Evolutionary conservation across 1,140 invertebrate species (phyloP).

Genomic region (Drosophila malerkotliana): DNA sequence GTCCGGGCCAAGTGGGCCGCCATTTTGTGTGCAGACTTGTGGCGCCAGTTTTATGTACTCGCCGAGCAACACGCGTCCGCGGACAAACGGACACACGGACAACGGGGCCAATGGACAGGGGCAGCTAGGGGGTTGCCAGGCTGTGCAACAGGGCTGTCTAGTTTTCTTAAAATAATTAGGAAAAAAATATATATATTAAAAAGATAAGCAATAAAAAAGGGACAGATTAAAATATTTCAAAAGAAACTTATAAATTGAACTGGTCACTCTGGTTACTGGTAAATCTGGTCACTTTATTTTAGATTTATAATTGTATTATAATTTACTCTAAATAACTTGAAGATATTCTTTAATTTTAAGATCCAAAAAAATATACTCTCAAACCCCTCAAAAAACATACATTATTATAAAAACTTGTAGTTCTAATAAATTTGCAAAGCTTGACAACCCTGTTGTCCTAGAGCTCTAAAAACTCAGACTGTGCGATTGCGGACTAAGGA

Average conservation of each 20-base stretch:
- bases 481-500: constrained; percentile 4
- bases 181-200: not conserved
- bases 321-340: no score
- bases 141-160: constrained; percentile 1
- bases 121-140: constrained; percentile 1
- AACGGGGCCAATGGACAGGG: constrained; percentile 24
- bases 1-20: constrained; percentile 69
- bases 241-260: no score
- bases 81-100: constrained; percentile 13
- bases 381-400: not conserved
- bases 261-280: no score
- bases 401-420: not conserved
- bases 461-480: constrained; percentile 14
- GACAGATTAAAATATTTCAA: no score
- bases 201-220: not conserved
- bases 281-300: no score
- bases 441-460: not conserved
- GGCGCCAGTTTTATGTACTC: constrained; percentile 80
- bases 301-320: no score
- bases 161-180: not conserved
- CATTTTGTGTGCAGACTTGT: constrained; percentile 79
- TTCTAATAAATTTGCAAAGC: not conserved
- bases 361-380: no score
- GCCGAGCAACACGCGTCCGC: constrained; percentile 73
- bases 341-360: no score